Percentiles rank a stretch among this genome's conserved stretches.
Conservation (phyloP, 2,113 vertebrate genomes). For the Crotalus horridus region DNA sequence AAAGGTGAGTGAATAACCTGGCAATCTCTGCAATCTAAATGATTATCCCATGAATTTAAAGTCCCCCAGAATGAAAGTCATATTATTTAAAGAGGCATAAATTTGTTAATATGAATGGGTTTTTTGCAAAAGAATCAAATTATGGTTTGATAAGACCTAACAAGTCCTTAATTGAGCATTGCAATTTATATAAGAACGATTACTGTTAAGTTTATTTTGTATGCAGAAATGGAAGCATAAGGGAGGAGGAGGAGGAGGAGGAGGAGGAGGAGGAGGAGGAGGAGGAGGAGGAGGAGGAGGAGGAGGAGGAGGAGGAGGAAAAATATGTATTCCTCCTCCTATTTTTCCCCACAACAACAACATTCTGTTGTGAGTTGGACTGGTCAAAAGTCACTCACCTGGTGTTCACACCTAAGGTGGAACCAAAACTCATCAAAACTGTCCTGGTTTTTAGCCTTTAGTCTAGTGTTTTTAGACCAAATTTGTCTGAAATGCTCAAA, state of each 20-base stretch:
- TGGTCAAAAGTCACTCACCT: background rate
- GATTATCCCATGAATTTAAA: background rate
- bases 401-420: background rate
- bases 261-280: too few species aligned
- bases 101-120: background rate
- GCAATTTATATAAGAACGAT: background rate
- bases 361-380: background rate
- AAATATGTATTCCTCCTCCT: background rate
- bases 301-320: background rate
- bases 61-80: background rate
- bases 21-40: background rate
- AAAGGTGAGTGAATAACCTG: background rate
- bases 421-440: background rate
- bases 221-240: background rate
- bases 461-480: background rate
- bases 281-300: background rate
- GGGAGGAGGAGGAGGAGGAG: background rate
- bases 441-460: background rate
- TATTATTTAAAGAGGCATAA: background rate
- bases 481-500: background rate
- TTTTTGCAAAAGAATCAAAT: background rate
- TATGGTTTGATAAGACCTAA: background rate
- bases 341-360: background rate
- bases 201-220: background rate
- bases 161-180: background rate